Evolutionary conservation across 2,888 invertebrate species (phyloP), one percentile per base, ranked within the genome.

Genomic region (Trilocha varians): DNA sequence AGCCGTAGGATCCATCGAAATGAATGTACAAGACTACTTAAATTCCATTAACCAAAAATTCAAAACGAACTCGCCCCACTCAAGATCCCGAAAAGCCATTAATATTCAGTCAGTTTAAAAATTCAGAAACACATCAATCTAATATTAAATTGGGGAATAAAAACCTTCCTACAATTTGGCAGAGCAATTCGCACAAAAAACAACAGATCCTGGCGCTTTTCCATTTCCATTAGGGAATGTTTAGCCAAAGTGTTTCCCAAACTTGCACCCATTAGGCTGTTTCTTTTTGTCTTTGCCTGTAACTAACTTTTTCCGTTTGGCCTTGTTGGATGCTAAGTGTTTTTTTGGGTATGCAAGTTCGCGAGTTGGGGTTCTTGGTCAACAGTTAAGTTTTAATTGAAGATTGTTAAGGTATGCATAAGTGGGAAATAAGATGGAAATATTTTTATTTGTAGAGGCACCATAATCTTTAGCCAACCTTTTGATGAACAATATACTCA

Each of bases 151-250:
- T 17, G 39, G 34, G 16, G 17, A 17, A 33, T 36, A 35, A 40
- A 40, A 41, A 15, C 32, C 11, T 50, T 46, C 49, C 59, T 52
- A 57, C 70, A 60, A 71, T 72, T 83, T 80, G 79, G 80, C 80
- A 78, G 58, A 60, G 56, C 57, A 58, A 60, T 65, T 66, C 64
- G 69, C 76, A 66, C 63, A 65, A 46, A 74, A 76, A 79, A 78
- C 73, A 73, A 73, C 62, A 50, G 65, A 67, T 61, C 42, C 78
- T 84, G 83, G 83, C 84, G 68, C 57, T 65, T 69, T 79, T 83
- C 83, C 83, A 84, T 82, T 78, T 82, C 84, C 84, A 85, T 85
- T 84, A 85, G 80, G 62, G 70, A 71, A 79, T 84, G 76, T 83
- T 85, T 83, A 84, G 78, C 79, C 70, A 78, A 83, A 84, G 79